Conservation (phyloP, 2,888 invertebrate species). For the Hemithea aestivaria region DNA sequence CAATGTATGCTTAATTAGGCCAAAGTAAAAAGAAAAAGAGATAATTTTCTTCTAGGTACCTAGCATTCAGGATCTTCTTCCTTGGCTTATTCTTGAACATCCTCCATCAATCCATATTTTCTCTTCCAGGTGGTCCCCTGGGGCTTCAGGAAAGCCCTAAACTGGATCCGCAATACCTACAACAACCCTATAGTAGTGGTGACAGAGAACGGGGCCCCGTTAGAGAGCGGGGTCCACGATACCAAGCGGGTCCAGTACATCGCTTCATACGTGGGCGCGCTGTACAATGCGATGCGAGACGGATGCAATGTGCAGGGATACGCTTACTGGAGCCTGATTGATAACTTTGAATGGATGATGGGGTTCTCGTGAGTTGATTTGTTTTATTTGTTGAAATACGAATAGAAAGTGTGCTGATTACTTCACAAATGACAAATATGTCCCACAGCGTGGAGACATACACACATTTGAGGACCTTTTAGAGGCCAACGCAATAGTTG, state of each 20-base stretch:
- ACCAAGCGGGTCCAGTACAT: constrained; percentile 73
- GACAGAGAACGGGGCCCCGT: constrained; percentile 82
- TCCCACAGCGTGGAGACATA: too few relatives aligned
- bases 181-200: constrained; percentile 77
- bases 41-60: too few relatives aligned
- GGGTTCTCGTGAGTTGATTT: constrained; percentile 85
- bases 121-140: constrained; percentile 79
- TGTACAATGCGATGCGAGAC: constrained; percentile 75
- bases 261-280: constrained; percentile 63
- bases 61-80: too few relatives aligned
- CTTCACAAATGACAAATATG: too few relatives aligned
- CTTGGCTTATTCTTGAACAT: too few relatives aligned
- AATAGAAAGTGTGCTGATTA: too few relatives aligned
- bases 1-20: too few relatives aligned
- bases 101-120: not conserved
- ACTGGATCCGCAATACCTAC: constrained; percentile 80
- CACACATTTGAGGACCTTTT: too few relatives aligned
- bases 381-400: too few relatives aligned
- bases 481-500: too few relatives aligned
- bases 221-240: constrained; percentile 62
- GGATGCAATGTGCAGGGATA: constrained; percentile 82
- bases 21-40: too few relatives aligned
- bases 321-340: constrained; percentile 88
- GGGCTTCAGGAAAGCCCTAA: constrained; percentile 81
- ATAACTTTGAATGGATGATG: constrained; percentile 89